Evolutionary conservation across 1,140 invertebrate genomes (phyloP).

Genomic region (Drosophila kikkawai): DNA sequence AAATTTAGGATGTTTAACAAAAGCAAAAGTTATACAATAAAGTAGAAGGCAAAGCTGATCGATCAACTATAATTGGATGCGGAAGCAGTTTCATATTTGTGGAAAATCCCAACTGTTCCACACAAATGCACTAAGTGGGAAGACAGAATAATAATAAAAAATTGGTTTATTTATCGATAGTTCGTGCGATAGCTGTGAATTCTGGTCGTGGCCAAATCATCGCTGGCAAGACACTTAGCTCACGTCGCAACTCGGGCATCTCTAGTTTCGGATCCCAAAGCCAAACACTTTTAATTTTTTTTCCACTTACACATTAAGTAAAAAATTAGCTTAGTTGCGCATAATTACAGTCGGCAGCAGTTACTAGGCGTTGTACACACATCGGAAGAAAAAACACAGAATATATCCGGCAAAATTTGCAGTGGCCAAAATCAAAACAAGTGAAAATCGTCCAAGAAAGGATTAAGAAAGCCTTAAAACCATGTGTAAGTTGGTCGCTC

Average conservation of each 20-base stretch:
- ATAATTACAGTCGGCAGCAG: constrained; percentile 27
- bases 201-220: neutral
- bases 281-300: constrained; percentile 37
- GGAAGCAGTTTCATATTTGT: no score
- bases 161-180: neutral
- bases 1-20: no score
- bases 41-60: no score
- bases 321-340: constrained; percentile 19
- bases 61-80: no score
- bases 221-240: neutral
- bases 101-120: no score
- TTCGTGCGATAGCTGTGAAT: neutral
- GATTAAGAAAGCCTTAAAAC: constrained; percentile 16
- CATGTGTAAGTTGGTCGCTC: constrained; percentile 44
- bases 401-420: constrained; percentile 18
- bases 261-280: constrained; percentile 30
- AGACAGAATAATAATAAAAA: no score
- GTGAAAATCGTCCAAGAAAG: constrained; percentile 15
- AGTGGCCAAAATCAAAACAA: constrained; percentile 39
- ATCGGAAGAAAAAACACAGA: constrained; percentile 1
- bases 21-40: no score
- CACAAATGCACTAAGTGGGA: no score
- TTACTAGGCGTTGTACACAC: constrained; percentile 24
- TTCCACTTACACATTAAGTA: constrained; percentile 33
- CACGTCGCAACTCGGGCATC: neutral